Base-by-base conservation (phyloP, 1,140 invertebrate species). In the Gonioctena quinquepunctata region DNA sequence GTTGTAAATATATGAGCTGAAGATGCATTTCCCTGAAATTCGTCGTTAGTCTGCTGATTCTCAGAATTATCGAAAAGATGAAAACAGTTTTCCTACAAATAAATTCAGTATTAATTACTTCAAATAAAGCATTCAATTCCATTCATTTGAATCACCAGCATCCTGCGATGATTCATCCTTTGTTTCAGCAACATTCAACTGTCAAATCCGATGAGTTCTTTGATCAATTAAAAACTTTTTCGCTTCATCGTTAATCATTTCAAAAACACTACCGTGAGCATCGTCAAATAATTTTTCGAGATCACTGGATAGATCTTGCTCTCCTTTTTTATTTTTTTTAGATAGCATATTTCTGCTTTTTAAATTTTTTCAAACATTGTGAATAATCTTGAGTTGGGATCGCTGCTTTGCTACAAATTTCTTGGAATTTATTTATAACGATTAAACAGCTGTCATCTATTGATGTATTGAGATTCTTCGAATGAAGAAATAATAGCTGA, bases 241-340 rank as follows among this genome's bases (percentile, higher is more conserved):
- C 19, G 49, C 1, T 63, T 50, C n/a, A 5, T 19, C 18, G 26
- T 63, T 18, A 63, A n/a, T 25, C 26, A 63, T 63, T n/a, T 33
- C 33, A 13, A 16, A 1, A 50, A 50, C 49, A 19, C n/a, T 50
- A 11, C 49, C 49, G 49, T 50, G 6, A 33, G 61, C 61, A 8
- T 56, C 19, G 33, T 63, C 61, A 11, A 63, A 63, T 63, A 50
- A 63, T 63, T 48, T 56, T 4, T 63, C 61, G 48, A 63, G 61
- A 56, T 33, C 5, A 4, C 48, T 22, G 7, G 27, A 63, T 5
- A 33, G 19, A 1, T 63, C 61, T 48, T 22, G 27, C 21, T 63
- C 61, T 63, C n/a, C 8, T n/a, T 28, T 28, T 3, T 28, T 28
- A 4, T 8, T 7, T 22, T 49, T 13, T 63, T 63, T n/a, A 4